phyloP scores from a whole-genome alignment of 2,888 invertebrate species.

The Thymelicus lineola region DNA sequence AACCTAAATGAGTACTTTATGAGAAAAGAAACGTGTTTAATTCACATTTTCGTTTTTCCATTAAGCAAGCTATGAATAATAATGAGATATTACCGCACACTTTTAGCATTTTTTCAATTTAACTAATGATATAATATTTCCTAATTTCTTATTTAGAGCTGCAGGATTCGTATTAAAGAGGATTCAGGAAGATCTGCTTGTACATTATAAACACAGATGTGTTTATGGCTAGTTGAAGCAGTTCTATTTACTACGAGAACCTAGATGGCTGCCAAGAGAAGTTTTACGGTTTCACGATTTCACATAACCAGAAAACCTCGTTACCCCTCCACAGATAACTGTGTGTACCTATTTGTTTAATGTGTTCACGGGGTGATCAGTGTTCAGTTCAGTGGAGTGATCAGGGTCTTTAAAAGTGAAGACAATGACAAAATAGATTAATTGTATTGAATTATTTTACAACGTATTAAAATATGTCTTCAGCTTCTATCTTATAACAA shows the following conservation, averaged over 20 bases:
- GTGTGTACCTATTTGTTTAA: no score
- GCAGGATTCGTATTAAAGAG: neutral
- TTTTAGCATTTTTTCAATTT: neutral
- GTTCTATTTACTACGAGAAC: neutral
- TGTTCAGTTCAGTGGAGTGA: no score
- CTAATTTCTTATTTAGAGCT: neutral
- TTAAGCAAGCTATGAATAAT: conserved; percentile 5
- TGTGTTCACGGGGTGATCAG: no score
- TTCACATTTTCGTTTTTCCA: neutral
- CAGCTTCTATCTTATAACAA: no score
- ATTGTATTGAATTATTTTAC: no score
- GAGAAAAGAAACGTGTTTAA: neutral
- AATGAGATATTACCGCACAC: conserved; percentile 1
- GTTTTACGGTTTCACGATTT: neutral
- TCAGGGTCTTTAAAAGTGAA: no score
- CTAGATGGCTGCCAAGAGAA: neutral
- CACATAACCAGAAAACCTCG: neutral
- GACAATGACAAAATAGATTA: no score
- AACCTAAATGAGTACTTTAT: neutral
- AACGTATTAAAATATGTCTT: no score
- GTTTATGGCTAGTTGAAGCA: neutral
- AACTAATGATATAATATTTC: conserved; percentile 4
- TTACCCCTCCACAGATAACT: no score
- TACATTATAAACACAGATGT: no score
- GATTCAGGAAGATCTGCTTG: neutral